Evolutionary conservation across 1,140 invertebrate genomes (phyloP), one percentile per base, ranked within the genome.

Genomic region (Saccostrea echinata): DNA sequence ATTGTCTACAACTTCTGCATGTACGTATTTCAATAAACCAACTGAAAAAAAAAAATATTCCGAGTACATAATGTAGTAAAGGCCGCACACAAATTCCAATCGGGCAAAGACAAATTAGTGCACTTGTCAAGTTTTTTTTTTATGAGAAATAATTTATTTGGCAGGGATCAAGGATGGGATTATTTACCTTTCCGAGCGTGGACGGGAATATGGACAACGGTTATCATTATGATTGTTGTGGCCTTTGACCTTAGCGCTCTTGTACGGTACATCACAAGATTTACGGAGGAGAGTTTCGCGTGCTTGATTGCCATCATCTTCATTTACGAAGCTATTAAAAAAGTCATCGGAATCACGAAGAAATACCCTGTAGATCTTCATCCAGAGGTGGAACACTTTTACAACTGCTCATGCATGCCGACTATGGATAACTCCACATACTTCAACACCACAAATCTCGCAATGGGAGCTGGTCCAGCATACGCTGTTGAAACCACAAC

Each of bases 251-350:
- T 98, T 0, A 99, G 98, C 94, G 98, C 98, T 88, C 96, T 99
- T 83, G 99, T 99, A 18, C 99, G 98, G 94, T 99, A 99, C 94
- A 99, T 99, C 87, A 99, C 99, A 16, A 97, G 99, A 68, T 99
- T 99, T 94, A 99, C 99, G 0, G 99, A 99, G 95, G 99, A 99
- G 96, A 99, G 99, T 94, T 99, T 99, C 95, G 99, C 99, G 24
- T 98, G 98, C 1, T 96, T 99, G 9, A 99, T 99, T 93, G 98
- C 99, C 11, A 97, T 99, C 91, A 99, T 99, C 93, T 99, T 99
- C 95, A 99, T 99, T 94, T 98, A 98, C 94, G 99, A 99, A 96
- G 98, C 98, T 94, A 94, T 96, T 89, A 95, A 96, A 92, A 97
- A 96, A 91, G 86, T 93, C 13, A 61, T 92, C 33, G 90, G 89